phyloP scores from a whole-genome alignment of 2,888 invertebrate species.

The Drosophila fulvimacula region DNA sequence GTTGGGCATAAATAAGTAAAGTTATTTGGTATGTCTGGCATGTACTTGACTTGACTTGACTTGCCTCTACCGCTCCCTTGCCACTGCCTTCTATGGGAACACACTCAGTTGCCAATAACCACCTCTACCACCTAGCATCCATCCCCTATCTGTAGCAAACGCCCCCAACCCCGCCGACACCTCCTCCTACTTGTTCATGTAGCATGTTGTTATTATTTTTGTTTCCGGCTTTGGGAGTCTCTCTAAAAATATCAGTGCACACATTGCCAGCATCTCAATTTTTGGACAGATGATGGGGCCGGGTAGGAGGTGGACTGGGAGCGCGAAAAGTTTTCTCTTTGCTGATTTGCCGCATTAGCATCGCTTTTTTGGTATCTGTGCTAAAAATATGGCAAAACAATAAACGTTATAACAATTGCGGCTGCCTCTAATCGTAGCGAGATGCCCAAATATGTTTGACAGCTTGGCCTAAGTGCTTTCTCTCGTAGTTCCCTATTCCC shows the following conservation, averaged over 20 bases:
- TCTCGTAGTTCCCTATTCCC: conserved; percentile 17
- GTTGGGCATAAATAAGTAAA: conserved; percentile 68
- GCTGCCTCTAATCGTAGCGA: conserved; percentile 44
- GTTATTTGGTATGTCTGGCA: conserved; percentile 75
- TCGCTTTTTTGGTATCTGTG: conserved; percentile 43
- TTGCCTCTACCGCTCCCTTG: too few species aligned
- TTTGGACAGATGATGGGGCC: conserved; percentile 4
- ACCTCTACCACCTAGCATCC: background rate
- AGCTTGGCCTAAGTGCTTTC: conserved; percentile 57
- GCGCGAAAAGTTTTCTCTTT: conserved; percentile 12
- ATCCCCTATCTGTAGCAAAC: background rate
- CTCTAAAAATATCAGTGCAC: conserved; percentile 59
- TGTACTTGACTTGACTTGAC: conserved; percentile 52
- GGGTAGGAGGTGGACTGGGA: background rate
- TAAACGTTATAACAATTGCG: conserved; percentile 70
- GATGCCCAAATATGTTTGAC: conserved; percentile 59
- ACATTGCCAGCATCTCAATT: conserved; percentile 78
- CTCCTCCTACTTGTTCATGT: conserved; percentile 12
- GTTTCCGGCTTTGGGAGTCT: conserved; percentile 22
- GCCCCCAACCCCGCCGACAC: background rate
- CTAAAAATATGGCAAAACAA: conserved; percentile 72
- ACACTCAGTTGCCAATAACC: conserved; percentile 19
- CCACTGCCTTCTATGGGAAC: conserved; percentile 1
- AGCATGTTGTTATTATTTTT: conserved; percentile 53
- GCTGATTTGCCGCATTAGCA: conserved; percentile 57